Conservation (phyloP, 2,797 vertebrate species). For the Chromobotia macracanthus region DNA sequence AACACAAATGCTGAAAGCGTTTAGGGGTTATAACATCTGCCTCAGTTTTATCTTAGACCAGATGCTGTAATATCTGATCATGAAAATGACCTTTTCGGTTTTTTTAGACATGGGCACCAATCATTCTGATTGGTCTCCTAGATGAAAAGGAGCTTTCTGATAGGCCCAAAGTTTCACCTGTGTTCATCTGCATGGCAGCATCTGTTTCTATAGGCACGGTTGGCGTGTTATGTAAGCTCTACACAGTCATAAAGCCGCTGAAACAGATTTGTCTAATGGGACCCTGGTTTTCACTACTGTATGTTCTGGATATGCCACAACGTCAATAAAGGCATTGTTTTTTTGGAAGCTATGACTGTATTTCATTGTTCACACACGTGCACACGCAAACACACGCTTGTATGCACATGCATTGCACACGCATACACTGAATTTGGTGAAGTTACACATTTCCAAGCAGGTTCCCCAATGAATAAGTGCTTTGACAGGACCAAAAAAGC, state of each 20-base stretch:
- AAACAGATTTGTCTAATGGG: constrained; percentile 70
- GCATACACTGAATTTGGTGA: constrained; percentile 71
- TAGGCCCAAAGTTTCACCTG: constrained; percentile 48
- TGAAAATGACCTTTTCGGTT: constrained; percentile 26
- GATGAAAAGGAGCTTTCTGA: constrained; percentile 34
- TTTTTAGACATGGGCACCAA: constrained; percentile 28
- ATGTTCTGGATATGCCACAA: constrained; percentile 61
- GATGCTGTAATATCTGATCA: constrained; percentile 42
- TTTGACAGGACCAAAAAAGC: constrained; percentile 76
- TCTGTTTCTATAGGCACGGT: constrained; percentile 82
- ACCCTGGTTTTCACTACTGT: constrained; percentile 48
- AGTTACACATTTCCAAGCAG: constrained; percentile 76
- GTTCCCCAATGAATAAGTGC: constrained; percentile 79
- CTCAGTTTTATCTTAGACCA: constrained; percentile 42
- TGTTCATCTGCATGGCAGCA: constrained; percentile 71
- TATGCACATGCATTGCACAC: constrained; percentile 58
- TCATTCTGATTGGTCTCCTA: constrained; percentile 6
- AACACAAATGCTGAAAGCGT: constrained; percentile 29
- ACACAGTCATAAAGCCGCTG: constrained; percentile 76
- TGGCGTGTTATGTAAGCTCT: constrained; percentile 80
- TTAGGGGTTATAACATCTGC: constrained; percentile 42
- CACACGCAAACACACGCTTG: constrained; percentile 59
- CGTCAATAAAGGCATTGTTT: constrained; percentile 61
- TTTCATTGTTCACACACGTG: constrained; percentile 47
- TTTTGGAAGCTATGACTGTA: constrained; percentile 63